Evolutionary conservation across 2,113 vertebrate species (phyloP), one percentile per base, ranked within the genome.

Genomic region (Delphinapterus leucas): DNA sequence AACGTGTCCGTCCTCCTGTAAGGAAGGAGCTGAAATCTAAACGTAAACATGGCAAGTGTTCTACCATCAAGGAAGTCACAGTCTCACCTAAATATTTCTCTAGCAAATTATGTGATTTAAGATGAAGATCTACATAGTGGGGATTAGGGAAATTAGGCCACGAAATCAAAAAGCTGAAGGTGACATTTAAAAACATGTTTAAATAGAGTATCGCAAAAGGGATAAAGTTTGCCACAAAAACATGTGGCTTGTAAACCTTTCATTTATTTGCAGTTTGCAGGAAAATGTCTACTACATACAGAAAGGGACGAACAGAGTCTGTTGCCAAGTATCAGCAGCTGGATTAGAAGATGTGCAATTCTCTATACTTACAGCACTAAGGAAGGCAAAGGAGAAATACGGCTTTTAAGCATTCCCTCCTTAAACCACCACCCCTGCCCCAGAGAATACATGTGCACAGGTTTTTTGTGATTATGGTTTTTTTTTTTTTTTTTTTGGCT

Each of bases 181-280:
- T 90, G 84, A 79, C 49, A 55, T 61, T 81, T 80, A 31, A 55
- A 31, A 68, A 23, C 18, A 85, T 15, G 49, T 92, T 67, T 70
- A 67, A 84, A 83, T 21, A 70, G 38, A 68, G 17, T 55, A 83
- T 93, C 85, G 95, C 31, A 76, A 87, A 97, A 96, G 68, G 36
- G 20, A 90, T 93, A 65, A 96, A 94, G 53, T 53, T 36, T 97
- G 79, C 70, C 88, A n/a, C 38, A 87, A 80, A 91, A 96, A 97
- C 60, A 86, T 65, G 41, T 60, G 38, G 71, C 0, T 28, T 91
- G 33, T 82, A 91, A 6, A 68, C 74, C 70, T 90, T 89, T 84
- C 80, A 95, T 93, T 73, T 95, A 61, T 11, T 47, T 90, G 33
- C 17, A 58, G 36, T 81, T 79, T 85, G 28, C 55, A 86, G 65